Evolutionary conservation across 2,888 invertebrate species (phyloP).

Genomic region (Lissocephala sabroskyi): DNA sequence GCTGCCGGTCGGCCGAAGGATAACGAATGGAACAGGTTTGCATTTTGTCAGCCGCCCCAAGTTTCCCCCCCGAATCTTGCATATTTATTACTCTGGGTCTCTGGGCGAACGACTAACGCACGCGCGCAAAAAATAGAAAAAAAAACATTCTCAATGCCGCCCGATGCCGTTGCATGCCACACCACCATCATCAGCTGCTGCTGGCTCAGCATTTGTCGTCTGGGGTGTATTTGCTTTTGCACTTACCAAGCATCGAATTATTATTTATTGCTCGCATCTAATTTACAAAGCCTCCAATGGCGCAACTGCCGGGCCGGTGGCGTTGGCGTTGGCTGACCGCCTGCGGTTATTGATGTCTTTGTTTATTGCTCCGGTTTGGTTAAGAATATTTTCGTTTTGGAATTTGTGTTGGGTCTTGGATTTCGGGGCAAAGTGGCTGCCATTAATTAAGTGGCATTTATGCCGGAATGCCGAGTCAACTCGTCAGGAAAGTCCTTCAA

Average conservation of each 20-base stretch:
- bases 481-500: too few species aligned
- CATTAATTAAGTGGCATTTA: conserved; percentile 1
- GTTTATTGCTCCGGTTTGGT: conserved; percentile 50
- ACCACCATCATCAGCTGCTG: too few species aligned
- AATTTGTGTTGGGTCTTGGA: not conserved
- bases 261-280: conserved; percentile 48
- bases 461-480: conserved; percentile 5
- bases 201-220: conserved; percentile 8
- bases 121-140: not conserved
- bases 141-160: too few species aligned
- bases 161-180: not conserved
- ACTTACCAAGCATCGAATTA: conserved; percentile 47
- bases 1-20: not conserved
- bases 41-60: not conserved
- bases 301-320: too few species aligned
- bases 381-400: not conserved
- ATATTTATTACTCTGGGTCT: conserved; percentile 64
- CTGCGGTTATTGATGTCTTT: conserved; percentile 53
- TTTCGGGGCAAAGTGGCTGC: not conserved
- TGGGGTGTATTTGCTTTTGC: conserved; percentile 43
- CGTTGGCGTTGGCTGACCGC: conserved; percentile 8
- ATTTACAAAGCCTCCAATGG: conserved; percentile 15
- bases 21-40: too few species aligned
- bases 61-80: not conserved
- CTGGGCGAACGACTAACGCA: conserved; percentile 38